Evolutionary conservation across 2,797 vertebrate genomes (phyloP).

Genomic region (Neostethus bicornis): DNA sequence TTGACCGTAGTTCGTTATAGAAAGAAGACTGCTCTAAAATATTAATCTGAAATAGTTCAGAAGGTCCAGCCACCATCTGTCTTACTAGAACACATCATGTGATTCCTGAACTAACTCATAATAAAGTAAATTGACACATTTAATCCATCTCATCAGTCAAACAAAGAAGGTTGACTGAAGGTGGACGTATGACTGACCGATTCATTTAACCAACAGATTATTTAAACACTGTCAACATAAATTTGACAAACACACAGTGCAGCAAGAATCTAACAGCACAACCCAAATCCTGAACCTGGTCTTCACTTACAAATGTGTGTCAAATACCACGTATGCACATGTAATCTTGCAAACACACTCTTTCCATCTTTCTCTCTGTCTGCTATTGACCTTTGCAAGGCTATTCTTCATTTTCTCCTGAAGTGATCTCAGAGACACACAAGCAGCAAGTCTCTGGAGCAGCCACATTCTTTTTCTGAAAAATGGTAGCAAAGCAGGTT

Average conservation of each 20-base stretch:
- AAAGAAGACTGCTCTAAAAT: neutral
- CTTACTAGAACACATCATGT: neutral
- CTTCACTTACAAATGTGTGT: constrained; percentile 29
- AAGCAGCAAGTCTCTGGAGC: constrained; percentile 21
- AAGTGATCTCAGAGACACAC: constrained; percentile 23
- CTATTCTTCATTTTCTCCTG: constrained; percentile 30
- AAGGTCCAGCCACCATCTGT: constrained; percentile 3
- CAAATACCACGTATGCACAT: constrained; percentile 15
- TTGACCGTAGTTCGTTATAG: neutral
- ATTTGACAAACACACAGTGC: neutral
- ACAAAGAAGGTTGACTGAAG: constrained; percentile 3
- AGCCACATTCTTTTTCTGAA: constrained; percentile 6
- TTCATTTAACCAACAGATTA: constrained; percentile 14
- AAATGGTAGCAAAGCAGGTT: neutral
- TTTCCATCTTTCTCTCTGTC: neutral
- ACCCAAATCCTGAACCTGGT: constrained; percentile 9
- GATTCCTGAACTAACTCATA: constrained; percentile 22
- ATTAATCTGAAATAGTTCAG: constrained; percentile 2
- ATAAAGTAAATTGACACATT: constrained; percentile 12
- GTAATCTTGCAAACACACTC: constrained; percentile 27
- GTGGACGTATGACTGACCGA: constrained; percentile 8
- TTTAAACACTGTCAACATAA: constrained; percentile 15
- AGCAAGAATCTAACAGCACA: neutral
- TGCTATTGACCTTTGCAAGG: constrained; percentile 13
- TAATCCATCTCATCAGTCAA: constrained; percentile 32